Evolutionary conservation across 2,888 invertebrate species (phyloP), one percentile per base, ranked within the genome.

Genomic region (Polydrusus tereticollis): DNA sequence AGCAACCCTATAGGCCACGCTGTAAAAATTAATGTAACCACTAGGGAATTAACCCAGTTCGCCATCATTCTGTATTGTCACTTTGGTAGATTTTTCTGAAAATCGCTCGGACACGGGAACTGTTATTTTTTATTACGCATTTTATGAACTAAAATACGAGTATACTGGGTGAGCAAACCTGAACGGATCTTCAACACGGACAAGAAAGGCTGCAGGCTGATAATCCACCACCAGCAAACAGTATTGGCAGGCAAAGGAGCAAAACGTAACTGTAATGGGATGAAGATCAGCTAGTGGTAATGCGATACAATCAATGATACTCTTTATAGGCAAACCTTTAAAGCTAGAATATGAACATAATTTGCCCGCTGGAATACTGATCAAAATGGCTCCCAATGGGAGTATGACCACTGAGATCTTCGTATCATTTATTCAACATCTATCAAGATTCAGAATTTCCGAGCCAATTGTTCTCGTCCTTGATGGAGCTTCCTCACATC

Each of bases 231-330:
- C n/a, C 74, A 78, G 50, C 81, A 76, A 64, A 60, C 21, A 8
- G 80, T 82, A 10, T 60, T 81, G 21, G 78, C 80, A 6, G 23
- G 74, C 75, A 80, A 79, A 76, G 82, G 81, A 18, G 64, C 76
- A n/a, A 80, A 78, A 75, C 74, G 78, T 80, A 14, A 79, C 80
- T 16, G 62, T 80, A 14, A 79, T 79, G 10, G 70, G 68, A 5
- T 80, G 78, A 71, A 79, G 72, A 10, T 80, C 75, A 75, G 80
- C 80, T 18, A 8, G 75, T 62, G 81, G 80, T 23, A 72, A 71
- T 57, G 33, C 73, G 16, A 77, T 80, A 26, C 80, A 78, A 18
- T 79, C 78, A 8, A 76, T 78, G 75, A 76, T 81, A 12, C 20
- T 80, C 58, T 78, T 76, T 58, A 76, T 79, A 75, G 78, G 79